phyloP scores from a whole-genome alignment of 2,113 vertebrate species.

The Tetraodon nigroviridis region DNA sequence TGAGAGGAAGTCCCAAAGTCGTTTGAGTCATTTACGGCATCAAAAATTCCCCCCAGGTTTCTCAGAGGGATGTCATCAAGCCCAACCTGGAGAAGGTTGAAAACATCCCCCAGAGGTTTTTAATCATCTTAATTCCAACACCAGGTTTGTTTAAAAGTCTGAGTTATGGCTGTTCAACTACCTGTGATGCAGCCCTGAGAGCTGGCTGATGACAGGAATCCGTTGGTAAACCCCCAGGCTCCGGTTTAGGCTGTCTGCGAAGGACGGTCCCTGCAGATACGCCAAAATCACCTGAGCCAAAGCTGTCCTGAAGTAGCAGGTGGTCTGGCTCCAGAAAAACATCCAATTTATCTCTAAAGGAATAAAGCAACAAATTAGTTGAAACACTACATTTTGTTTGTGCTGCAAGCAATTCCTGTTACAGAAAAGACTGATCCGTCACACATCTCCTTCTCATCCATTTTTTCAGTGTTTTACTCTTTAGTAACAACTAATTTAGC shows the following conservation, averaged over 20 bases:
- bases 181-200: slow-evolving; percentile 22
- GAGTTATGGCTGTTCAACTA: not conserved
- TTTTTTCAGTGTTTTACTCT: not conserved
- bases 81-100: slow-evolving; percentile 21
- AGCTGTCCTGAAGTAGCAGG: slow-evolving; percentile 45
- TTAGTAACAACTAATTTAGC: too few species aligned
- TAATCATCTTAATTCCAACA: too few species aligned
- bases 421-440: too few species aligned
- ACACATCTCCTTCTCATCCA: too few species aligned
- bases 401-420: not conserved
- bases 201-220: slow-evolving; percentile 49
- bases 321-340: slow-evolving; percentile 20
- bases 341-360: slow-evolving; percentile 41
- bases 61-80: slow-evolving; percentile 44
- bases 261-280: slow-evolving; percentile 28
- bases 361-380: not conserved
- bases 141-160: too few species aligned
- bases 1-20: slow-evolving; percentile 38
- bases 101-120: not conserved
- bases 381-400: not conserved
- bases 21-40: slow-evolving; percentile 30
- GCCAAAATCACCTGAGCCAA: slow-evolving; percentile 49
- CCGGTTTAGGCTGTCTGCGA: slow-evolving; percentile 5
- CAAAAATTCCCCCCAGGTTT: slow-evolving; percentile 50
- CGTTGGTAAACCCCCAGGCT: slow-evolving; percentile 16